These are phyloP conservation scores for Hipparchia semele DNA, from an alignment of 2,888 invertebrate genomes.

Conservation along the genomic window DNA sequence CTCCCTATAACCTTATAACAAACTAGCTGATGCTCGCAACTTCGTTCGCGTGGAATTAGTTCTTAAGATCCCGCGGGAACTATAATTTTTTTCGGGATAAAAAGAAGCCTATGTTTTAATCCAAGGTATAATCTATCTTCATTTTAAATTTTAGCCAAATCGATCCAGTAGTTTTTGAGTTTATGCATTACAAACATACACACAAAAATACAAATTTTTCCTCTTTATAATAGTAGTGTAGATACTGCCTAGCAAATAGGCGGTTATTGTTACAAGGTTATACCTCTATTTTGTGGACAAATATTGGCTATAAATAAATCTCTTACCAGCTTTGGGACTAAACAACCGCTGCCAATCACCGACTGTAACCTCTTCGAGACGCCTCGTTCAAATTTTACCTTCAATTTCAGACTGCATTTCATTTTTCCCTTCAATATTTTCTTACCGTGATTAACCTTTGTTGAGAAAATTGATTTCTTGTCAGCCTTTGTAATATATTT, in stretches of 20 bases:
- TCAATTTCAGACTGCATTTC: constrained; percentile 22
- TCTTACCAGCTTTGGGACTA: neutral
- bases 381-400: constrained; percentile 26
- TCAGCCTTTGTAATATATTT: constrained; percentile 16
- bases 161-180: too few relatives aligned
- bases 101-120: too few relatives aligned
- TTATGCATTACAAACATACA: too few relatives aligned
- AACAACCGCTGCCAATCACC: constrained; percentile 32
- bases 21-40: too few relatives aligned
- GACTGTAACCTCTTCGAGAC: constrained; percentile 21
- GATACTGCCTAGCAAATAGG: constrained; percentile 18
- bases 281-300: neutral
- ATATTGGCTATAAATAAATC: neutral
- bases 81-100: too few relatives aligned
- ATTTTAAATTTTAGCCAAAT: too few relatives aligned
- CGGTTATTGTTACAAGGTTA: too few relatives aligned
- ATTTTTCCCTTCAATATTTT: constrained; percentile 30
- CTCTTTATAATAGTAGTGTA: too few relatives aligned
- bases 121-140: too few relatives aligned
- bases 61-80: too few relatives aligned
- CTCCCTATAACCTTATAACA: neutral
- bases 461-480: constrained; percentile 27
- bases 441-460: constrained; percentile 28
- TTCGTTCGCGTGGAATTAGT: too few relatives aligned
- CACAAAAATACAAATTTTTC: too few relatives aligned